Percentiles rank a stretch among this genome's conserved stretches.
These are phyloP conservation scores for Zaprionus africanus DNA, from an alignment of 1,140 invertebrate genomes.

Conservation along the genomic window DNA sequence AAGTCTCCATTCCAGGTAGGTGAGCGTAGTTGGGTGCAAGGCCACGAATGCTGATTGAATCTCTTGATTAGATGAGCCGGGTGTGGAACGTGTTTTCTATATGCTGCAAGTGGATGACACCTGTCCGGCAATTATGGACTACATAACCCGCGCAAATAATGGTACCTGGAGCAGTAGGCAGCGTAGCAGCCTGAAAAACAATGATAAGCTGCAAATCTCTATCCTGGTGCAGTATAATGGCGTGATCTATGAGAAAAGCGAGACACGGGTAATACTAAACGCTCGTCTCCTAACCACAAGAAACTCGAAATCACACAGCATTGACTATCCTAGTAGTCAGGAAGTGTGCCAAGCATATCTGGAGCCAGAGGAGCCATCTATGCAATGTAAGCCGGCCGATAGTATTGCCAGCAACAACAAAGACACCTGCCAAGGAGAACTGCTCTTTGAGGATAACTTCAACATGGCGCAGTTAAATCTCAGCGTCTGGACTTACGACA, in stretches of 20 bases:
- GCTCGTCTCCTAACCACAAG: conserved; percentile 50
- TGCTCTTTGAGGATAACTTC: conserved; percentile 75
- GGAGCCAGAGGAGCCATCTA: conserved; percentile 11
- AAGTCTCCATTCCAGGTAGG: conserved; percentile 72
- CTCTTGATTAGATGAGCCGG: conserved; percentile 52
- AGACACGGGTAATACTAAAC: conserved; percentile 63
- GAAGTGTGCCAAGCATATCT: conserved; percentile 43
- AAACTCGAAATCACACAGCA: conserved; percentile 18
- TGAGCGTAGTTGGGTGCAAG: neutral
- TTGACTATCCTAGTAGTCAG: conserved; percentile 22
- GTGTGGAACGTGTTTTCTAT: conserved; percentile 62
- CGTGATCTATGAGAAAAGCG: conserved; percentile 61
- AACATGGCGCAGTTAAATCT: conserved; percentile 43
- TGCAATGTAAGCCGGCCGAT: conserved; percentile 40
- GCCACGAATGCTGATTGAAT: neutral
- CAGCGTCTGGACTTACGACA: conserved; percentile 66
- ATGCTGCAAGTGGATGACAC: conserved; percentile 64
- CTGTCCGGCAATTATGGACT: conserved; percentile 68
- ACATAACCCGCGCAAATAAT: conserved; percentile 50
- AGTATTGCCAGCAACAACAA: conserved; percentile 38
- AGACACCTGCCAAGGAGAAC: conserved; percentile 53
- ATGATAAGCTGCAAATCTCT: conserved; percentile 63
- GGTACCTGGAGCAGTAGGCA: conserved; percentile 59
- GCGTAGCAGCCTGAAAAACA: conserved; percentile 49
- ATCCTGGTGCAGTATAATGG: conserved; percentile 66